phyloP scores from a whole-genome alignment of 2,797 vertebrate genomes.

The Epinephelus malabaricus region DNA sequence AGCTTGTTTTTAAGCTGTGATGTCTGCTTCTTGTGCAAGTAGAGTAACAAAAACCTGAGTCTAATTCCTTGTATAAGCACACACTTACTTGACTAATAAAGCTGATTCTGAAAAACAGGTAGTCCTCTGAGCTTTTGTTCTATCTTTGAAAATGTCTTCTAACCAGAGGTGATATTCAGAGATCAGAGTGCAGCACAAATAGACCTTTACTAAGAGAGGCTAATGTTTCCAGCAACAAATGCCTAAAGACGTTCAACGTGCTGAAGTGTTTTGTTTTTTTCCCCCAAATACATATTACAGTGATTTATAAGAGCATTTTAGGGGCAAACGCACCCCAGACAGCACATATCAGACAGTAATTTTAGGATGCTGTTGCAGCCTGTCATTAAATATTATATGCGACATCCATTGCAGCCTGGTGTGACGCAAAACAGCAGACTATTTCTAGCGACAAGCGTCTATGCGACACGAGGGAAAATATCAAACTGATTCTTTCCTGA shows the following conservation, averaged over 20 bases:
- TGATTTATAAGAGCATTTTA: conserved; percentile 23
- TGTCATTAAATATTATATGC: conserved; percentile 41
- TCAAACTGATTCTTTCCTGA: conserved; percentile 21
- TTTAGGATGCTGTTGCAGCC: conserved; percentile 19
- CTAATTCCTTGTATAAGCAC: too few species aligned
- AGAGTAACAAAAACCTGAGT: too few species aligned
- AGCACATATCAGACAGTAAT: conserved; percentile 14
- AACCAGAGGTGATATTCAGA: background rate
- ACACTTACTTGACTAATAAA: too few species aligned
- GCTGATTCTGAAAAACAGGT: background rate
- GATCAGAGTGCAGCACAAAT: conserved; percentile 8
- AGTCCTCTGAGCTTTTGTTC: background rate
- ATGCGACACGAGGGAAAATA: background rate
- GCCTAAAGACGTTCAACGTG: background rate
- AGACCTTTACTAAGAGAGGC: background rate
- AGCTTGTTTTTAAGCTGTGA: too few species aligned
- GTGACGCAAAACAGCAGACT: conserved; percentile 27
- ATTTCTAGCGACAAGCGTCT: conserved; percentile 32
- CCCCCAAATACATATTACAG: background rate
- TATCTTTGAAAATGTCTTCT: background rate
- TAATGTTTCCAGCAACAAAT: conserved; percentile 8
- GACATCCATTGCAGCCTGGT: conserved; percentile 19
- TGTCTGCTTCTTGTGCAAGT: too few species aligned
- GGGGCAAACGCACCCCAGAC: conserved; percentile 10
- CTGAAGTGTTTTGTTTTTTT: background rate